Conservation (phyloP, 1,140 invertebrate species). For the Sycobia sp. region DNA sequence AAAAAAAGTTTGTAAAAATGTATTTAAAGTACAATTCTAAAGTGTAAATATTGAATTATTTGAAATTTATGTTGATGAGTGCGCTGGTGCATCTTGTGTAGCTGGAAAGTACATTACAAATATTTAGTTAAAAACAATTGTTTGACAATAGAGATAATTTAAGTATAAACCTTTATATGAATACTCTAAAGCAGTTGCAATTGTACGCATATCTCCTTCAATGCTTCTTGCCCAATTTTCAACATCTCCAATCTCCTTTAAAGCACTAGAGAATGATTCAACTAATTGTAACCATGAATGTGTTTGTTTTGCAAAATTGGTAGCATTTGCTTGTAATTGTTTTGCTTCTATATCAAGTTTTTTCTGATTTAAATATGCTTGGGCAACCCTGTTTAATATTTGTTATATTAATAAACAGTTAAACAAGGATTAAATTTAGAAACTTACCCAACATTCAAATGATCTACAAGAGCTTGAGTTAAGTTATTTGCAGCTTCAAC, state of each 20-base stretch:
- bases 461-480: slow-evolving; percentile 93
- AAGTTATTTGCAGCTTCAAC: slow-evolving; percentile 88
- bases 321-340: slow-evolving; percentile 91
- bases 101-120: slow-evolving; percentile 32
- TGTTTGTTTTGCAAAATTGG: slow-evolving; percentile 95
- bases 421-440: not conserved
- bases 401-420: slow-evolving; percentile 9
- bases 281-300: slow-evolving; percentile 94
- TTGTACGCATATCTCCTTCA: slow-evolving; percentile 92
- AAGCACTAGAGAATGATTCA: slow-evolving; percentile 91
- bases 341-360: slow-evolving; percentile 96
- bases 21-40: not conserved
- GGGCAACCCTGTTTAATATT: slow-evolving; percentile 74
- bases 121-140: slow-evolving; percentile 8
- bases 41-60: not conserved
- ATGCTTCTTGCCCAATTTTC: slow-evolving; percentile 98
- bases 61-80: slow-evolving; percentile 6
- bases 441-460: slow-evolving; percentile 93
- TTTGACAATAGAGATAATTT: not conserved
- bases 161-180: slow-evolving; percentile 81
- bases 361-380: slow-evolving; percentile 98
- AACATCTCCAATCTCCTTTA: slow-evolving; percentile 98
- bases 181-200: slow-evolving; percentile 91
- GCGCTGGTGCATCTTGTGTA: slow-evolving; percentile 33
- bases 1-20: no score